Evolutionary conservation across 2,888 invertebrate species (phyloP).

Genomic region (Cactoblastis cactorum): DNA sequence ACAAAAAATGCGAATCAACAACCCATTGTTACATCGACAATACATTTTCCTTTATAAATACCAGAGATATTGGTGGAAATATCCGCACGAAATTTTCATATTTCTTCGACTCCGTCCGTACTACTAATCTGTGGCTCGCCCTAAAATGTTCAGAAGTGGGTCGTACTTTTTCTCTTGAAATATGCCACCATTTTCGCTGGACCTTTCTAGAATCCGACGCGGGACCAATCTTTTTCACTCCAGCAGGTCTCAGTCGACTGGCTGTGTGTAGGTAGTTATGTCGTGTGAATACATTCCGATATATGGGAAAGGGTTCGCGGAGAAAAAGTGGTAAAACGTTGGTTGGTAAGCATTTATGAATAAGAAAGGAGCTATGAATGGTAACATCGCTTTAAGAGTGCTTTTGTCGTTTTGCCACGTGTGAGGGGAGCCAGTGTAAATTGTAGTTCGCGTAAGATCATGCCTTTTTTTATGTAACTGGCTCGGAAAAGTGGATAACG

Average conservation of each 20-base stretch:
- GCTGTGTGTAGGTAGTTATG: slow-evolving; percentile 47
- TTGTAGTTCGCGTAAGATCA: neutral
- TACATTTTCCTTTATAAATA: slow-evolving; percentile 13
- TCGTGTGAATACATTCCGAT: slow-evolving; percentile 61
- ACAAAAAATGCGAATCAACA: slow-evolving; percentile 18
- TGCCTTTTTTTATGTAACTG: neutral
- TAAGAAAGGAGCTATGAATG: slow-evolving; percentile 45
- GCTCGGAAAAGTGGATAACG: too few species aligned
- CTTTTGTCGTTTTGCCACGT: slow-evolving; percentile 35
- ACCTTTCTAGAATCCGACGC: slow-evolving; percentile 24
- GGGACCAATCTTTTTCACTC: slow-evolving; percentile 22
- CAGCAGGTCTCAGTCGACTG: slow-evolving; percentile 31
- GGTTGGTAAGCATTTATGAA: slow-evolving; percentile 62
- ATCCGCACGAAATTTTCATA: slow-evolving; percentile 35
- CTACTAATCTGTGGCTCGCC: slow-evolving; percentile 52
- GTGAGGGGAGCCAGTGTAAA: slow-evolving; percentile 8
- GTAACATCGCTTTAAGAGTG: slow-evolving; percentile 38
- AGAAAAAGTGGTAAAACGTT: slow-evolving; percentile 58
- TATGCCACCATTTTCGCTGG: slow-evolving; percentile 32
- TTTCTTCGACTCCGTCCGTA: slow-evolving; percentile 43
- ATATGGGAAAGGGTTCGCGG: slow-evolving; percentile 49
- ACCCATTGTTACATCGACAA: slow-evolving; percentile 21
- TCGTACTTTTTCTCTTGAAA: slow-evolving; percentile 49
- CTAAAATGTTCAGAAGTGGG: slow-evolving; percentile 59
- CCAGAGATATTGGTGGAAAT: slow-evolving; percentile 7